Percentiles rank a stretch among this genome's conserved stretches.
phyloP scores from a whole-genome alignment of 2,113 vertebrate genomes.

The Lophotis ruficrista region DNA sequence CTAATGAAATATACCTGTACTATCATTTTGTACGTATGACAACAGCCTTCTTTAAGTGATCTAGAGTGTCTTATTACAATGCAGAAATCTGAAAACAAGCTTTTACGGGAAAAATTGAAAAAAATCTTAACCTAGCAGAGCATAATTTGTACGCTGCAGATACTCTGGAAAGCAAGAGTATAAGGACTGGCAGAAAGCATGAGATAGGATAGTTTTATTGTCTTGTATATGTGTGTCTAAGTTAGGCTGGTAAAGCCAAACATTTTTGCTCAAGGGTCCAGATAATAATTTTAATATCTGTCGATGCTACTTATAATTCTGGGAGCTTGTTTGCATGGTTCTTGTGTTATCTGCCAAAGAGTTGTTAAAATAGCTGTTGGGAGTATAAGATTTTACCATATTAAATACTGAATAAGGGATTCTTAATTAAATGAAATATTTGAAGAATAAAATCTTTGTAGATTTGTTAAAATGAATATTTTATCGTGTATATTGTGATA shows the following conservation, averaged over 20 bases:
- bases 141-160: neutral
- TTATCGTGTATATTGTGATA: constrained; percentile 29
- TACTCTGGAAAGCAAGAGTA: constrained; percentile 32
- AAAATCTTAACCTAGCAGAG: constrained; percentile 50
- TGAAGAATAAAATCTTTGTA: constrained; percentile 61
- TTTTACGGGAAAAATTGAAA: constrained; percentile 74
- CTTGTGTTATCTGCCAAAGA: constrained; percentile 66
- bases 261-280: constrained; percentile 64
- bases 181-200: constrained; percentile 42
- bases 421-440: constrained; percentile 69
- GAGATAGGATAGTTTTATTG: constrained; percentile 63
- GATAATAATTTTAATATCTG: constrained; percentile 69
- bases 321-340: constrained; percentile 60
- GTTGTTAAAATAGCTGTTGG: constrained; percentile 66
- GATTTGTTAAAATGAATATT: constrained; percentile 66
- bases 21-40: constrained; percentile 43
- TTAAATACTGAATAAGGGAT: constrained; percentile 61
- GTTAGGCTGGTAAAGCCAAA: constrained; percentile 62
- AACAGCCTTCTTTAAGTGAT: constrained; percentile 45
- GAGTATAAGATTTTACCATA: constrained; percentile 66
- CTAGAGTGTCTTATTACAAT: constrained; percentile 62
- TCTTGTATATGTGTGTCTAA: constrained; percentile 61
- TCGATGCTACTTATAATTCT: constrained; percentile 66
- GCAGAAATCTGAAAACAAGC: constrained; percentile 73
- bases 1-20: neutral